These are phyloP conservation scores for Drepana arcuata DNA, from an alignment of 1,140 invertebrate genomes.

Conservation along the genomic window DNA sequence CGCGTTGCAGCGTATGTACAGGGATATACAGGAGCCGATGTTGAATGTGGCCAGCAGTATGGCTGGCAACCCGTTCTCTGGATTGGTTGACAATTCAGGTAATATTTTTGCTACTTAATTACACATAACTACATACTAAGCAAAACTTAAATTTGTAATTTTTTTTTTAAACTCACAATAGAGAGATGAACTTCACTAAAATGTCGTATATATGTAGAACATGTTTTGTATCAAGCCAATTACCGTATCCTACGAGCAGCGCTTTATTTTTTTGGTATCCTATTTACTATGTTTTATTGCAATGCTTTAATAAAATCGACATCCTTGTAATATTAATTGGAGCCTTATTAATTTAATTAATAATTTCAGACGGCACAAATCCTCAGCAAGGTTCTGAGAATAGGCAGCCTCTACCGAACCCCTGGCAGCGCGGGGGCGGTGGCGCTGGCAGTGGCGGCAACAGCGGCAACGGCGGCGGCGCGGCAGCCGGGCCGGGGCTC, in stretches of 20 bases:
- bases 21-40: constrained; percentile 99
- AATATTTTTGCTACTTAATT: constrained; percentile 16
- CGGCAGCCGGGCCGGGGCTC: constrained; percentile 67
- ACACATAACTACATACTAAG: no score
- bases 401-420: constrained; percentile 96
- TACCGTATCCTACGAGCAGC: no score
- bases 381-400: constrained; percentile 94
- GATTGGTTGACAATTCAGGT: constrained; percentile 80
- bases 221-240: no score
- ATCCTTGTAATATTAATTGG: no score
- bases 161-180: no score
- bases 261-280: no score
- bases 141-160: no score
- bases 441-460: constrained; percentile 22
- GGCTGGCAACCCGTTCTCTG: constrained; percentile 89
- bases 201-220: no score
- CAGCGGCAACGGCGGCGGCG: constrained; percentile 40
- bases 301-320: no score
- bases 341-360: no score
- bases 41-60: constrained; percentile 94
- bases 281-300: no score
- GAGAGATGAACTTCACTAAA: no score
- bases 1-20: constrained; percentile 97
- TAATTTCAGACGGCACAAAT: constrained; percentile 75
- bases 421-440: constrained; percentile 92